A percentile compares a stretch with the other conserved stretches of the same genome.
phyloP scores from a whole-genome alignment of 1,140 invertebrate genomes.

The Drosophila guanche region DNA sequence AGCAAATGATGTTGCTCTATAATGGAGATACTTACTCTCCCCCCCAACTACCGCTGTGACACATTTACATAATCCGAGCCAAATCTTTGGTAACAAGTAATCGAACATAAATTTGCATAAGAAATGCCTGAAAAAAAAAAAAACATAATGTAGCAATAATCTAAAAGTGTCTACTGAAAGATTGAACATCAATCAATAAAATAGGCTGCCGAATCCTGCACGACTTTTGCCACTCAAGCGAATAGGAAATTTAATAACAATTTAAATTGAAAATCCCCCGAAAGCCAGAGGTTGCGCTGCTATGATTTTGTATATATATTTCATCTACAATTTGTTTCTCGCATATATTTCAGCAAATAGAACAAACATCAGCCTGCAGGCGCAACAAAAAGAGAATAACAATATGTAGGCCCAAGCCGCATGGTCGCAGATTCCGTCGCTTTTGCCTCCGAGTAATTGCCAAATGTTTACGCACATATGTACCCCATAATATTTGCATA shows the following conservation, averaged over 20 bases:
- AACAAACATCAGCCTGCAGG: slow-evolving; percentile 54
- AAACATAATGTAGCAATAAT: slow-evolving; percentile 55
- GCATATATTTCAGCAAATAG: slow-evolving; percentile 52
- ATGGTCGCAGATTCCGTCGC: background rate
- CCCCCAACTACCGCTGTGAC: slow-evolving; percentile 50
- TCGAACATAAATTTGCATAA: slow-evolving; percentile 82
- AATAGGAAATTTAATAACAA: slow-evolving; percentile 76
- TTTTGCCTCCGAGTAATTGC: slow-evolving; percentile 63
- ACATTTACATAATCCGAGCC: slow-evolving; percentile 77
- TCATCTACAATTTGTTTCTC: slow-evolving; percentile 20
- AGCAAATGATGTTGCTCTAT: slow-evolving; percentile 46
- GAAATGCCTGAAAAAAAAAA: slow-evolving; percentile 47
- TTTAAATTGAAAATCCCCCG: slow-evolving; percentile 72
- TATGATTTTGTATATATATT: slow-evolving; percentile 13
- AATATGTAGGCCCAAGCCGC: background rate
- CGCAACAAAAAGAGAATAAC: slow-evolving; percentile 33
- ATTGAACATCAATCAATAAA: slow-evolving; percentile 39
- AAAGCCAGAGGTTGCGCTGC: slow-evolving; percentile 30
- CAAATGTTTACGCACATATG: slow-evolving; percentile 80
- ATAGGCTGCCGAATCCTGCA: slow-evolving; percentile 16
- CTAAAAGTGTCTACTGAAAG: slow-evolving; percentile 6
- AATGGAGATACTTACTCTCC: slow-evolving; percentile 19
- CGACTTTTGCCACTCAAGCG: slow-evolving; percentile 59
- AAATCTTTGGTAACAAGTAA: slow-evolving; percentile 82
- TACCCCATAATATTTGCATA: slow-evolving; percentile 74